A percentile compares a stretch with the other conserved stretches of the same genome.
phyloP scores from a whole-genome alignment of 2,113 vertebrate genomes.

The Neopipo cinnamomea region DNA sequence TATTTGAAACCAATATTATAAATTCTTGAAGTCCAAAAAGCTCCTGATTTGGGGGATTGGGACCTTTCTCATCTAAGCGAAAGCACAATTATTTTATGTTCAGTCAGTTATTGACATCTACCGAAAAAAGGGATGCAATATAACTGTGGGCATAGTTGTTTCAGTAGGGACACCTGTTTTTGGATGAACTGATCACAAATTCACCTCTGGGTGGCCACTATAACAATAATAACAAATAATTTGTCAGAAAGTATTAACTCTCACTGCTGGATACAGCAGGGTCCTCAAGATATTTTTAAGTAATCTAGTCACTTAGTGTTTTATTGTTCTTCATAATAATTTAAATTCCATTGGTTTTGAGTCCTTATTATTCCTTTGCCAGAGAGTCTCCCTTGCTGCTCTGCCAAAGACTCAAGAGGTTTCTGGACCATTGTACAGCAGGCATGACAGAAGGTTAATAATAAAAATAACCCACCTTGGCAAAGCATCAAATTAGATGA shows the following conservation, averaged over 20 bases:
- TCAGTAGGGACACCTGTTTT: not conserved
- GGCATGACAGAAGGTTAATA: constrained; percentile 48
- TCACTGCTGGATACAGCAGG: not conserved
- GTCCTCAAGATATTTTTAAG: not conserved
- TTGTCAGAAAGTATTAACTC: not conserved
- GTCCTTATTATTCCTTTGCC: constrained; percentile 22
- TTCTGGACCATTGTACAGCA: constrained; percentile 43
- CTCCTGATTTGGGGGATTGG: not conserved
- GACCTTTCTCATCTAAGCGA: not conserved
- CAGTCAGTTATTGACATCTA: not conserved
- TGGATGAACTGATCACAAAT: not conserved
- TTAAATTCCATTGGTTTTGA: not conserved
- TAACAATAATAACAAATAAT: not conserved
- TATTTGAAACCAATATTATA: not conserved
- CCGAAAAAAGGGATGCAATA: not conserved
- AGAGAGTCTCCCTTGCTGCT: constrained; percentile 8
- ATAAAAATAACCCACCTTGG: constrained; percentile 49
- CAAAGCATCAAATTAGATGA: constrained; percentile 28
- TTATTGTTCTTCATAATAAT: not conserved
- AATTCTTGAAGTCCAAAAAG: not conserved
- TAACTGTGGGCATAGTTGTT: not conserved
- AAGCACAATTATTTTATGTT: not conserved
- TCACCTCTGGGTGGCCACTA: not conserved
- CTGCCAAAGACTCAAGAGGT: constrained; percentile 41
- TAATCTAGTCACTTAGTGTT: not conserved